Conservation (phyloP, 2,888 invertebrate genomes). For the Sarcophaga rosellei region DNA sequence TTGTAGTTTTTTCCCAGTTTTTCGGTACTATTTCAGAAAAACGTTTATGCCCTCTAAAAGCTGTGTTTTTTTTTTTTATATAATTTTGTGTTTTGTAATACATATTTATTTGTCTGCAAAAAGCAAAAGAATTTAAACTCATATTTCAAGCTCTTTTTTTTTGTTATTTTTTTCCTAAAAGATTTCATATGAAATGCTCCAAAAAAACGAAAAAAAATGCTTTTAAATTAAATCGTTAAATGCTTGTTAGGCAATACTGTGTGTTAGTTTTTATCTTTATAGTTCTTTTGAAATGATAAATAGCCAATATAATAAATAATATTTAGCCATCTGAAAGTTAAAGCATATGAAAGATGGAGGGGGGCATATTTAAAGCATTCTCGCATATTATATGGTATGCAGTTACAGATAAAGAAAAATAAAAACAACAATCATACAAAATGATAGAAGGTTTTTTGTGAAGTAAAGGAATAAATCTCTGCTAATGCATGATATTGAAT, state of each 20-base stretch:
- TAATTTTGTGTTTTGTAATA: neutral
- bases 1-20: neutral
- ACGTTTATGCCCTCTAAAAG: neutral
- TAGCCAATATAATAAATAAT: conserved; percentile 16
- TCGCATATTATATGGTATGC: too few species aligned
- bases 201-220: conserved; percentile 4
- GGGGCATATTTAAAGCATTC: too few species aligned
- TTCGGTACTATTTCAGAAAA: neutral
- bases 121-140: neutral
- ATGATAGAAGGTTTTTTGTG: too few species aligned
- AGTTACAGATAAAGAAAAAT: too few species aligned
- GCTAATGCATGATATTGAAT: too few species aligned
- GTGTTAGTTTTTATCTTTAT: conserved; percentile 11
- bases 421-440: too few species aligned
- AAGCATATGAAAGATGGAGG: too few species aligned
- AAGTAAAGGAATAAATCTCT: too few species aligned
- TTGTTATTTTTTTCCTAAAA: conserved; percentile 19
- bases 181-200: neutral
- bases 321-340: neutral
- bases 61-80: conserved; percentile 7
- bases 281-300: conserved; percentile 43
- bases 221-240: conserved; percentile 58
- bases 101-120: conserved; percentile 20
- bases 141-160: conserved; percentile 26
- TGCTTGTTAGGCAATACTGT: conserved; percentile 29